A percentile compares a stretch with the other conserved stretches of the same genome.
Conservation (phyloP, 2,797 vertebrate species). For the Melanotaenia pygmaea region DNA sequence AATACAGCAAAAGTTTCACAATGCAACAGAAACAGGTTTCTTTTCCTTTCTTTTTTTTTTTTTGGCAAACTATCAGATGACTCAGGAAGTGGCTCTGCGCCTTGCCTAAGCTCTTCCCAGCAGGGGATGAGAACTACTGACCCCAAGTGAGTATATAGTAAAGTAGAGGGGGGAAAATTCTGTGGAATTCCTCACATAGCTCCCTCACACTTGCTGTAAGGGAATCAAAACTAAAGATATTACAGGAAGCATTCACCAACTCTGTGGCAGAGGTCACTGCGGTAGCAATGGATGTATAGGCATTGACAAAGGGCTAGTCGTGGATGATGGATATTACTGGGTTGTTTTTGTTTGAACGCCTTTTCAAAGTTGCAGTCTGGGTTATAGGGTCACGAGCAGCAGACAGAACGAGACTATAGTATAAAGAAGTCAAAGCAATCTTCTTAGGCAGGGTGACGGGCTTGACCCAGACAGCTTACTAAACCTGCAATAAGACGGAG, state of each 20-base stretch:
- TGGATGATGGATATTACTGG: not conserved
- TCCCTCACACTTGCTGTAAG: not conserved
- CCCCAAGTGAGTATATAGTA: constrained; percentile 11
- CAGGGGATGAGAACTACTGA: constrained; percentile 30
- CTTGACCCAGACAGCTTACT: constrained; percentile 1
- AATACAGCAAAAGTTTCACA: constrained; percentile 13
- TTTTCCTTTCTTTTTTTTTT: not conserved
- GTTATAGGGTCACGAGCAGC: constrained; percentile 1
- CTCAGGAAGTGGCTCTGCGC: constrained; percentile 3
- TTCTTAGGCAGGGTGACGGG: not conserved
- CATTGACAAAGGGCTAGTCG: not conserved
- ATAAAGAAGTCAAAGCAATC: constrained; percentile 21
- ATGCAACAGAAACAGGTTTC: constrained; percentile 10
- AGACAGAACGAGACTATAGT: not conserved
- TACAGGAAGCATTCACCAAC: not conserved
- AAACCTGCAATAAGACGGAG: constrained; percentile 5
- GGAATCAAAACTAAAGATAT: constrained; percentile 16
- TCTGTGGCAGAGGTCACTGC: constrained; percentile 4
- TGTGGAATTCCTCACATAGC: constrained; percentile 11
- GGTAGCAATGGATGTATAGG: not conserved
- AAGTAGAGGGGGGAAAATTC: constrained; percentile 6
- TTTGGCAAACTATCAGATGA: constrained; percentile 22
- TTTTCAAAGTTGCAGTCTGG: not conserved
- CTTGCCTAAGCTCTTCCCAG: constrained; percentile 15
- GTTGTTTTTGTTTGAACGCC: constrained; percentile 10